These are phyloP conservation scores for Lasioglossum baleicum DNA, from an alignment of 1,140 invertebrate species.

Conservation along the genomic window DNA sequence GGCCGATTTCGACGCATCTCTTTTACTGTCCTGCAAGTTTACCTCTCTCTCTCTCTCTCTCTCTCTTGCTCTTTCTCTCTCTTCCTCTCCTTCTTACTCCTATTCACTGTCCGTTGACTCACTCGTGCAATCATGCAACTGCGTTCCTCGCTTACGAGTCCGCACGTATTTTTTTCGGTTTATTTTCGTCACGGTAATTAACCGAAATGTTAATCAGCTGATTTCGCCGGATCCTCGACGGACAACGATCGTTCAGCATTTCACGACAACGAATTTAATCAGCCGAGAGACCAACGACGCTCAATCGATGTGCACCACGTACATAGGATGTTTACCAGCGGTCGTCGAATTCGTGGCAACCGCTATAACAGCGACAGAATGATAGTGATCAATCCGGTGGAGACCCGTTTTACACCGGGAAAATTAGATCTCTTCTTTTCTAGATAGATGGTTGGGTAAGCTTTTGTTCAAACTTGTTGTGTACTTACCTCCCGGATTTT, in stretches of 20 bases:
- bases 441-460: too few species aligned
- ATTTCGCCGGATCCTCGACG: neutral
- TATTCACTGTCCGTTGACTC: constrained; percentile 17
- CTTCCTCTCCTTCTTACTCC: constrained; percentile 2
- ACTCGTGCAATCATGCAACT: constrained; percentile 16
- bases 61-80: constrained; percentile 24
- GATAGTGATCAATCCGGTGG: too few species aligned
- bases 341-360: neutral
- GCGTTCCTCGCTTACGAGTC: constrained; percentile 3
- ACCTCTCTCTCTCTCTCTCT: constrained; percentile 20
- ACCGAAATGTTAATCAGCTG: neutral
- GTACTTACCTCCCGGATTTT: too few species aligned
- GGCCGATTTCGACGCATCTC: constrained; percentile 54
- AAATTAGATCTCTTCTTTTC: too few species aligned
- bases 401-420: too few species aligned
- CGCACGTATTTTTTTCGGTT: neutral
- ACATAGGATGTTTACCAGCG: neutral
- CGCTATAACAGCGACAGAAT: neutral
- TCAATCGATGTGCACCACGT: neutral
- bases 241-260: neutral
- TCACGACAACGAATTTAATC: neutral
- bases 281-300: neutral
- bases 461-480: too few species aligned
- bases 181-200: neutral
- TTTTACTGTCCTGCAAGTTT: constrained; percentile 43